Percentiles rank a stretch among this genome's conserved stretches.
These are phyloP conservation scores for Mercenaria mercenaria DNA, from an alignment of 1,140 invertebrate species.

Conservation along the genomic window DNA sequence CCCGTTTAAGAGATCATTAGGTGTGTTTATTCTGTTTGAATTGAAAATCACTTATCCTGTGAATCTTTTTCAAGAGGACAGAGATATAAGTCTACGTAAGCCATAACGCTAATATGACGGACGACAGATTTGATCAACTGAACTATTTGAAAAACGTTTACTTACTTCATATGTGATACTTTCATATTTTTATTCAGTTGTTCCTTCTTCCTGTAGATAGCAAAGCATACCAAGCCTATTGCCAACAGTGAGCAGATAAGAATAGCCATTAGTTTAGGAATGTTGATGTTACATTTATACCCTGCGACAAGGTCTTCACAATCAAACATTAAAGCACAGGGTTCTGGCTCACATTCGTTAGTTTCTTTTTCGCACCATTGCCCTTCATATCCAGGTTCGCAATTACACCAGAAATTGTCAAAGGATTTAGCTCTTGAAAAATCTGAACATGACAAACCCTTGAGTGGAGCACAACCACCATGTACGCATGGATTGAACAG, in stretches of 20 bases:
- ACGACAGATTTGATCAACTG: too few species aligned
- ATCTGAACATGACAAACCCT: not conserved
- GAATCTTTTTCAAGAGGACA: too few species aligned
- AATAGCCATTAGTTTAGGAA: conserved; percentile 37
- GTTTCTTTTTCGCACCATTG: conserved; percentile 44
- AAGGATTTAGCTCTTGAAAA: not conserved
- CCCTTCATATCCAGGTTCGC: conserved; percentile 33
- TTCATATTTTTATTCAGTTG: too few species aligned
- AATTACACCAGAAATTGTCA: not conserved
- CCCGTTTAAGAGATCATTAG: too few species aligned
- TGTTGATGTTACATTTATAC: conserved; percentile 40
- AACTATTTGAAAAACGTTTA: too few species aligned
- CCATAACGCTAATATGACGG: too few species aligned
- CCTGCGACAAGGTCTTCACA: conserved; percentile 39
- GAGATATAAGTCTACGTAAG: too few species aligned
- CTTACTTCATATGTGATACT: too few species aligned
- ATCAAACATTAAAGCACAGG: conserved; percentile 18
- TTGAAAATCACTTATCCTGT: too few species aligned
- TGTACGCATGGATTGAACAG: not conserved
- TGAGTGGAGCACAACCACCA: not conserved
- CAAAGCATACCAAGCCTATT: too few species aligned
- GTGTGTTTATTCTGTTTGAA: too few species aligned
- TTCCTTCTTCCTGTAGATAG: too few species aligned
- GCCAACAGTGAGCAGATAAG: conserved; percentile 11
- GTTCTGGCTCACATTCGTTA: conserved; percentile 18